Evolutionary conservation across 2,113 vertebrate genomes (phyloP), one percentile per base, ranked within the genome.

Genomic region (Dryoscopus gambensis): DNA sequence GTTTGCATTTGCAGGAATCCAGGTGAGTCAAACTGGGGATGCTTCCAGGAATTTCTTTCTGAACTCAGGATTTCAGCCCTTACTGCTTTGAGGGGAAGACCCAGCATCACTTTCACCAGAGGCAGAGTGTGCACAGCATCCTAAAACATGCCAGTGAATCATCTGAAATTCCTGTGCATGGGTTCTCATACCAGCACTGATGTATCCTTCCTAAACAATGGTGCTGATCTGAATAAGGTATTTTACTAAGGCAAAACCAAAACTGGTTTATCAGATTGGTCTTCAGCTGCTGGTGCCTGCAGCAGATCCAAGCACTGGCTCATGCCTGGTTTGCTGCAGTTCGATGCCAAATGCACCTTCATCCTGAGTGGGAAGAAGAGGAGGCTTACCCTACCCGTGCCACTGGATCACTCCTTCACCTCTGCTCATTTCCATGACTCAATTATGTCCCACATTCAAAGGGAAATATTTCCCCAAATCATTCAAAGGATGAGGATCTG

Each of bases 81-180:
- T 14, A 1, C 30, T 28, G 11, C 20, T 65, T 3, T 30, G 18
- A 1, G 18, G 22, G 7, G 11, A 18, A 40, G 12, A 22, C 3
- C 15, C 50, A 75, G 25, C 39, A 56, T 20, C 50, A 3, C 47
- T 39, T 42, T 8, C 33, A 7, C 18, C 1, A 31, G 33, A 35
- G 65, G 31, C 6, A 53, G 25, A 40, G 13, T 19, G 37, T 18
- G 76, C 63, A 50, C 24, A 77, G 53, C 44, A 55, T 25, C 67
- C 74, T 50, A 19, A 78, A 92, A 40, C 23, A 5, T 2, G 11
- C 15, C 44, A 42, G 27, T 3, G 65, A 88, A 6, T 9, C 55
- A 28, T 3, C n/a, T 53, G 60, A 42, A 42, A 25, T 23, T 31
- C 50, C 25, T 6, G 1, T 6, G 20, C 46, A 46, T 30, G 10